These are phyloP conservation scores for Mus pahari DNA, from an alignment of 2,113 vertebrate species.

Conservation along the genomic window DNA sequence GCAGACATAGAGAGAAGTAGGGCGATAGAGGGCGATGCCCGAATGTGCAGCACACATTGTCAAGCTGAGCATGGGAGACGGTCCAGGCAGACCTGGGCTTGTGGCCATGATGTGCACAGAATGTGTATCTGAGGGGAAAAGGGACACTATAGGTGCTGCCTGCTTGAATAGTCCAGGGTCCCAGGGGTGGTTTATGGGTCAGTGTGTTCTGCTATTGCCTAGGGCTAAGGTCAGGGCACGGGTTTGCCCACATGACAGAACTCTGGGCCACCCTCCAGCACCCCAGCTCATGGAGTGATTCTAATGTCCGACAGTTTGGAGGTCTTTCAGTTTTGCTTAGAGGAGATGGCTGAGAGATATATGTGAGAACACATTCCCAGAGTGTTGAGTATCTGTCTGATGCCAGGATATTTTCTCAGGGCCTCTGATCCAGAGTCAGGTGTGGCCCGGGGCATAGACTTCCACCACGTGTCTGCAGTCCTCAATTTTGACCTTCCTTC, in stretches of 20 bases:
- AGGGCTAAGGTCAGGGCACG: background rate
- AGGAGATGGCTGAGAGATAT: too few species aligned
- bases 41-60: constrained; percentile 85
- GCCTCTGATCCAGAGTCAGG: constrained; percentile 90
- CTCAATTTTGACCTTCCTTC: constrained; percentile 95
- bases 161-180: background rate
- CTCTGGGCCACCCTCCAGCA: rapidly evolving
- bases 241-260: background rate
- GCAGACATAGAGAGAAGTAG: rapidly evolving
- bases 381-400: background rate
- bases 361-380: background rate
- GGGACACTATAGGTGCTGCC: background rate
- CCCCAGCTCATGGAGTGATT: background rate
- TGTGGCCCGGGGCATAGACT: constrained; percentile 94
- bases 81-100: background rate
- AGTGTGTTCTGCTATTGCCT: background rate
- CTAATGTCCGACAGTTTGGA: background rate
- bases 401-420: constrained; percentile 73
- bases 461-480: constrained; percentile 93
- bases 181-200: background rate
- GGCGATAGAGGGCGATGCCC: constrained; percentile 46
- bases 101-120: background rate
- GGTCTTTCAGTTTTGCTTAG: background rate
- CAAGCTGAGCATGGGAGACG: constrained; percentile 82
- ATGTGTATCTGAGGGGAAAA: background rate